Evolutionary conservation across 1,140 invertebrate species (phyloP).

Genomic region (Lerema accius): DNA sequence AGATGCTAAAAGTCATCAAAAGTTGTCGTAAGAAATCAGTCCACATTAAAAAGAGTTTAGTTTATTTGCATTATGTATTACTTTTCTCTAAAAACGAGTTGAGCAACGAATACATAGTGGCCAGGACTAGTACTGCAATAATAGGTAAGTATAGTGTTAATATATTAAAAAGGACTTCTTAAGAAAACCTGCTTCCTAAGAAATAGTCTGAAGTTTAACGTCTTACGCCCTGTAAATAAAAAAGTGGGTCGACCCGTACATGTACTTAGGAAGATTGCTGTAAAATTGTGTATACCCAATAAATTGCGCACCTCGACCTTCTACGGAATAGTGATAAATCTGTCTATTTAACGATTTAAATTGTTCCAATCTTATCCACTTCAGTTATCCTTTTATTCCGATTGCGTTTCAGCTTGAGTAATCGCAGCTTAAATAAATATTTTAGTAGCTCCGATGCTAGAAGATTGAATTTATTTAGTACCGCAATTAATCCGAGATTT

Average conservation of each 20-base stretch:
- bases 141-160: too few relatives aligned
- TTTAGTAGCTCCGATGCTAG: not conserved
- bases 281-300: slow-evolving; percentile 35
- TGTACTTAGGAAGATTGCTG: slow-evolving; percentile 9
- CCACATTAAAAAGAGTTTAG: slow-evolving; percentile 5
- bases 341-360: slow-evolving; percentile 40
- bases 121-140: too few relatives aligned
- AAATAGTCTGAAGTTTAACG: too few relatives aligned
- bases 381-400: slow-evolving; percentile 30
- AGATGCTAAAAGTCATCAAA: slow-evolving; percentile 25
- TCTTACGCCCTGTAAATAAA: not conserved
- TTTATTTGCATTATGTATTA: not conserved
- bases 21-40: slow-evolving; percentile 19
- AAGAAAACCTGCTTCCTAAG: too few relatives aligned
- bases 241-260: not conserved
- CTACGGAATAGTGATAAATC: slow-evolving; percentile 35
- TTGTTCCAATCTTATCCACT: slow-evolving; percentile 25
- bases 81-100: not conserved
- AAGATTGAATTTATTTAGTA: slow-evolving; percentile 13
- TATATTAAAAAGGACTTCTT: too few relatives aligned
- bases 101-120: not conserved
- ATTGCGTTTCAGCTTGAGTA: slow-evolving; percentile 26
- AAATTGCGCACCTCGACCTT: slow-evolving; percentile 32
- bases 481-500: not conserved
- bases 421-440: slow-evolving; percentile 8